These are phyloP conservation scores for Neoascia interrupta DNA, from an alignment of 2,888 invertebrate species.

Conservation along the genomic window DNA sequence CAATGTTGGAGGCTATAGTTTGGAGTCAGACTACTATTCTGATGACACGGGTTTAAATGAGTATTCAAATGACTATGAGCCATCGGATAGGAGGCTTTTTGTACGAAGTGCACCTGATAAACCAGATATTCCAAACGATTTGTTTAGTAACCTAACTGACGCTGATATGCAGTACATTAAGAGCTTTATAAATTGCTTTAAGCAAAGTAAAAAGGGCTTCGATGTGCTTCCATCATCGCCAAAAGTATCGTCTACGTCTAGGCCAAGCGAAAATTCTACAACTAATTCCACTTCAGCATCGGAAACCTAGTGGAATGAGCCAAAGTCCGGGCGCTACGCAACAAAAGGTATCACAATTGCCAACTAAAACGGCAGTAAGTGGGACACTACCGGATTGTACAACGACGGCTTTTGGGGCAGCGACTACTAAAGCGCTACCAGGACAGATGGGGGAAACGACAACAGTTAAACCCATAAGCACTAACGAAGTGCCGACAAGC, in stretches of 20 bases:
- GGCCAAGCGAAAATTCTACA: not conserved
- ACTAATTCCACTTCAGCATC: not conserved
- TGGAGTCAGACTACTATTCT: constrained; percentile 7
- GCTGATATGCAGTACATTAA: constrained; percentile 36
- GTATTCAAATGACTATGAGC: constrained; percentile 28
- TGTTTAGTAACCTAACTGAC: constrained; percentile 28
- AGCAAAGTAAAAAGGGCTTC: constrained; percentile 6
- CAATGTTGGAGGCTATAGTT: not conserved
- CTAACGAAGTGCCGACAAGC: not conserved
- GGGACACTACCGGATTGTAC: not conserved
- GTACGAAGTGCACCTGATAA: constrained; percentile 27
- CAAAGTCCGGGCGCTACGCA: not conserved
- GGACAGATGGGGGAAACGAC: not conserved
- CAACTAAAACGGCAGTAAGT: not conserved
- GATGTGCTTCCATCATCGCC: not conserved
- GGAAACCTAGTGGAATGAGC: not conserved
- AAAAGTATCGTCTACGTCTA: not conserved
- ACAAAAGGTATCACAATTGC: not conserved
- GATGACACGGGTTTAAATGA: too few relatives aligned
- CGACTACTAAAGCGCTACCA: not conserved
- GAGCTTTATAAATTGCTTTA: constrained; percentile 56
- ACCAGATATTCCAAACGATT: not conserved
- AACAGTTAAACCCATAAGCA: not conserved
- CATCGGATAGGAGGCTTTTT: constrained; percentile 13
- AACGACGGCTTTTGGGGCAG: not conserved